Percentiles rank a stretch among this genome's conserved stretches.
phyloP scores from a whole-genome alignment of 2,113 vertebrate species.

The Anoura caudifer region DNA sequence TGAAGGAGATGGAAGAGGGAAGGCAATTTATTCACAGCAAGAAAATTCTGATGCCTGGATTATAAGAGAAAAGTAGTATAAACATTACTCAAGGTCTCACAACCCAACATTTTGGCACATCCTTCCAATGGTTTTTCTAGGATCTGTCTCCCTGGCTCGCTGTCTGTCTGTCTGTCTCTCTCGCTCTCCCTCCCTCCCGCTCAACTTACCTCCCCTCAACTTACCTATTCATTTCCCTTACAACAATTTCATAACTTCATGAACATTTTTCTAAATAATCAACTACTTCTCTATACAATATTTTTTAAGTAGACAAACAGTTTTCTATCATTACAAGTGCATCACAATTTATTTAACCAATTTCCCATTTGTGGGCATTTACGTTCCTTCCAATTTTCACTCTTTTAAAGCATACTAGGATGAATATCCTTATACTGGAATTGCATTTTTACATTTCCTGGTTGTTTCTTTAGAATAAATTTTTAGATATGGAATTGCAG shows the following conservation, averaged over 20 bases:
- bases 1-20: not conserved
- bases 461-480: not conserved
- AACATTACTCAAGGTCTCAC: not conserved
- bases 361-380: not conserved
- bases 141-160: not conserved
- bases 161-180: not conserved
- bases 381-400: not conserved
- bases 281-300: not conserved
- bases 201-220: too few species aligned
- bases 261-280: slow-evolving; percentile 23
- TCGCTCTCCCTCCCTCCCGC: not conserved
- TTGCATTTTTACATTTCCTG: not conserved
- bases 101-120: not conserved
- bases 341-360: not conserved
- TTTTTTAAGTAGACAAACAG: not conserved
- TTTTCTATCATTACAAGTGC: not conserved
- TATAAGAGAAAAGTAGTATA: not conserved
- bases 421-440: not conserved
- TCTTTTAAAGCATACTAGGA: not conserved
- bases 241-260: not conserved
- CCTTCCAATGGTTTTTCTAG: not conserved
- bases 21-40: not conserved
- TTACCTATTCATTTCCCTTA: not conserved
- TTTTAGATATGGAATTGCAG: not conserved
- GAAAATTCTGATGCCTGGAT: not conserved